A percentile compares a stretch with the other conserved stretches of the same genome.
phyloP scores from a whole-genome alignment of 1,140 invertebrate genomes.

The Hermetia illucens region DNA sequence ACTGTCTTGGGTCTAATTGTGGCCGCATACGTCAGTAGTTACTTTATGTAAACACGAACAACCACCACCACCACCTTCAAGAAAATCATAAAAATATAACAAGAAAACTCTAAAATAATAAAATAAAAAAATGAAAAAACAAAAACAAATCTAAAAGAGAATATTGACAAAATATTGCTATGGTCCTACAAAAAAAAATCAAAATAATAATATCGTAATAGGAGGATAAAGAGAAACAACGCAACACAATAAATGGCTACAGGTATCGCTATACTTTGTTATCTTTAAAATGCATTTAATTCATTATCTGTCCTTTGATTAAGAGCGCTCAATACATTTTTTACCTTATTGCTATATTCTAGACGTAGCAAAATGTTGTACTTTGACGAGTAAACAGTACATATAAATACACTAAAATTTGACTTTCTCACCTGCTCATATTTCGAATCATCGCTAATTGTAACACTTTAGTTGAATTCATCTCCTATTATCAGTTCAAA shows the following conservation, averaged over 20 bases:
- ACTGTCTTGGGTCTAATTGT: constrained; percentile 76
- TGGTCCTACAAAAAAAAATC: neutral
- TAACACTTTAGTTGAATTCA: no score
- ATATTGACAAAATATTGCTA: neutral
- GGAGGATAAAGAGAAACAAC: neutral
- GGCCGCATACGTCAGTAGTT: constrained; percentile 41
- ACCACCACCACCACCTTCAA: neutral
- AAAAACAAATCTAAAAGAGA: no score
- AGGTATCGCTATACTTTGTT: neutral
- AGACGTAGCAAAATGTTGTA: constrained; percentile 1
- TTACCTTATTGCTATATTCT: no score
- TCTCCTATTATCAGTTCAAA: no score
- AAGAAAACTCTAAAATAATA: no score
- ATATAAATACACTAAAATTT: neutral
- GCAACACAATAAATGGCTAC: neutral
- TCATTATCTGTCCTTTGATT: no score
- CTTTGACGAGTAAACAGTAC: neutral
- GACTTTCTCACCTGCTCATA: no score
- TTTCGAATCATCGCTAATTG: neutral
- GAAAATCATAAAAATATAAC: neutral
- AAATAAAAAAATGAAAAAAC: no score
- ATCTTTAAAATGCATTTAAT: no score
- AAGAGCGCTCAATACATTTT: no score
- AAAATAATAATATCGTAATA: no score
- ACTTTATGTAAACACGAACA: constrained; percentile 23